These are phyloP conservation scores for Aproaerema taeniolella DNA, from an alignment of 2,888 invertebrate genomes.

Conservation along the genomic window DNA sequence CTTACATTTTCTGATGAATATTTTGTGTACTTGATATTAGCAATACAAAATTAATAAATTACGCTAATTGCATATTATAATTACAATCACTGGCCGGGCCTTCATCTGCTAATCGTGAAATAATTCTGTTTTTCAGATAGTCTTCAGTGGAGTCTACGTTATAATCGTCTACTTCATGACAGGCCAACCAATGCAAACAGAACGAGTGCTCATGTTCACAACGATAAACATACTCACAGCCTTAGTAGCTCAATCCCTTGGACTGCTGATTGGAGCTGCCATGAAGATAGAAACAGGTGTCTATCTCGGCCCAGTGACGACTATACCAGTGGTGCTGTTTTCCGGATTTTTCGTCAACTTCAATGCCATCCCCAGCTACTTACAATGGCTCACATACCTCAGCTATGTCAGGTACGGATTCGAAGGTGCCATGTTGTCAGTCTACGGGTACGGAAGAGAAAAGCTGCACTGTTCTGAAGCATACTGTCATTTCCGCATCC, in stretches of 20 bases:
- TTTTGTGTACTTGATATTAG: too few species aligned
- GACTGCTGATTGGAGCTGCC: conserved; percentile 94
- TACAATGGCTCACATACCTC: conserved; percentile 92
- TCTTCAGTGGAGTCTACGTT: conserved; percentile 91
- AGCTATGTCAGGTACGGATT: conserved; percentile 94
- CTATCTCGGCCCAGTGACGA: conserved; percentile 90
- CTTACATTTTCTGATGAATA: too few species aligned
- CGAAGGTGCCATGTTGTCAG: conserved; percentile 93
- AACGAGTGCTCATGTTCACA: conserved; percentile 88
- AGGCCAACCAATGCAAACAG: conserved; percentile 93
- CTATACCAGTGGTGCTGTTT: conserved; percentile 94
- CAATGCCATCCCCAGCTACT: conserved; percentile 91
- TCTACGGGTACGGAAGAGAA: conserved; percentile 92
- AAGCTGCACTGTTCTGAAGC: conserved; percentile 88
- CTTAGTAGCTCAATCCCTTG: conserved; percentile 94
- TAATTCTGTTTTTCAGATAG: conserved; percentile 80
- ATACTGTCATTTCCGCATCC: conserved; percentile 90
- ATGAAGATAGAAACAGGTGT: conserved; percentile 90
- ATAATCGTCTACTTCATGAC: conserved; percentile 97
- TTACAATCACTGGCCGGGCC: too few species aligned
- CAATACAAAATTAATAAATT: too few species aligned
- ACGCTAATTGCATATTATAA: too few species aligned
- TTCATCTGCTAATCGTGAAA: too few species aligned
- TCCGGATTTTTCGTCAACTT: conserved; percentile 97
- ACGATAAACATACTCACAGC: conserved; percentile 87